Base-by-base conservation (phyloP, 2,888 invertebrate genomes). In the Xanthia togata region DNA sequence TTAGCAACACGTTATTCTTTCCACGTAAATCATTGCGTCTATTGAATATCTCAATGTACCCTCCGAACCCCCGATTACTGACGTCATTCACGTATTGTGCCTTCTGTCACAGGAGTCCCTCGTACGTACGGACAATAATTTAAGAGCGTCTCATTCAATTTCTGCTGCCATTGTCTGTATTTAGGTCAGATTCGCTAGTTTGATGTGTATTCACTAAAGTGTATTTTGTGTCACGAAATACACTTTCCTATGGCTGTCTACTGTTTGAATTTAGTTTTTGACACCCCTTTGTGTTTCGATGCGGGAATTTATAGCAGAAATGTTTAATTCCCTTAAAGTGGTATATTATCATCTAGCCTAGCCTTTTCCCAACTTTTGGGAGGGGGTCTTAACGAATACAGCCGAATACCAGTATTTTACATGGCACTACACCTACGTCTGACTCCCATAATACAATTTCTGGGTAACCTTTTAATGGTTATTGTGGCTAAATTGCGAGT, bases 101-200 rank as follows among this genome's bases (percentile, higher is more conserved):
- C 84, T 76, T 83, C 81, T 89, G 88, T 90, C 89, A 89, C 87
- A 88, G 88, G 87, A 87, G 81, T 71, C 82, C 76, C 82, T 76
- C 80, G 87, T 88, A 84, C 81, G 78, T 76, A 82, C 81, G 89
- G 87, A 91, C 92, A 91, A 92, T 91, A 91, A 92, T 92, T 93
- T 92, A 91, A 90, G 92, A 89, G 86, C 84, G 85, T 86, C 84
- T 90, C 87, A 92, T 92, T 91, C 90, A 91, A 91, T 91, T 87
- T 84, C 85, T 81, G 85, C 83, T 85, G 86, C 88, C 86, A 91
- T 90, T 89, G 90, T 91, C 85, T 82, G 81, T 76, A 90, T 91
- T 74, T 92, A 83, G 91, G 90, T 89, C 89, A 87, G 87, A 88
- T 87, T 87, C 77, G 82, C 67, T 85, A 87, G 85, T 90, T 88